phyloP scores from a whole-genome alignment of 2,113 vertebrate species.

The Mesitornis unicolor region DNA sequence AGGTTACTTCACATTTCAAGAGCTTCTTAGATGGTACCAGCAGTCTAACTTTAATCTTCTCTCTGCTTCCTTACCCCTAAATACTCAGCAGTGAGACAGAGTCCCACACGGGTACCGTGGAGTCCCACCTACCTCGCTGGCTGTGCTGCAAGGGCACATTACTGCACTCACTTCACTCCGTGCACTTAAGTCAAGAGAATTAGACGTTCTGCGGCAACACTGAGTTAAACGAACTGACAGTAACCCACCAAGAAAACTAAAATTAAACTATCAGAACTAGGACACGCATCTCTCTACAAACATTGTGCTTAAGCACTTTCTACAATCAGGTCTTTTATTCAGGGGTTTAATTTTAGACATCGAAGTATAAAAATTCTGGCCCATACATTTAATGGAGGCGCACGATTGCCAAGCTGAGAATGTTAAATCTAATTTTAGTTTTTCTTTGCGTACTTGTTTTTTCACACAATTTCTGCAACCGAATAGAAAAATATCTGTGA shows the following conservation, averaged over 20 bases:
- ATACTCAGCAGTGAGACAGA: background rate
- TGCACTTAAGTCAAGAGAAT: background rate
- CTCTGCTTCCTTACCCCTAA: background rate
- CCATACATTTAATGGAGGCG: slow-evolving; percentile 20
- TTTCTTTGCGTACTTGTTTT: slow-evolving; percentile 42
- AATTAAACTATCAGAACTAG: slow-evolving; percentile 49
- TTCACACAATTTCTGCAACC: slow-evolving; percentile 44
- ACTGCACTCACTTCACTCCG: background rate
- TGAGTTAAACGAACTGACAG: background rate
- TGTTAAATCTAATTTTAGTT: slow-evolving; percentile 62
- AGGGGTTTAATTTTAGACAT: slow-evolving; percentile 47
- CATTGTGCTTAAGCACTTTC: slow-evolving; percentile 37
- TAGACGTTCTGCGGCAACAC: background rate
- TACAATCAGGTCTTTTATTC: slow-evolving; percentile 61
- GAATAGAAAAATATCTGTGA: slow-evolving; percentile 50
- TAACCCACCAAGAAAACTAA: slow-evolving; percentile 16
- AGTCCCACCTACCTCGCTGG: accelerated
- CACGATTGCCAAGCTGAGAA: slow-evolving; percentile 33
- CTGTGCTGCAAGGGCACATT: background rate
- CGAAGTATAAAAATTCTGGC: slow-evolving; percentile 60
- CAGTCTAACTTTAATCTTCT: background rate
- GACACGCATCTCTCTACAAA: slow-evolving; percentile 11
- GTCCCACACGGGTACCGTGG: accelerated
- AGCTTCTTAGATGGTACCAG: background rate
- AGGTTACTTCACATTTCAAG: background rate